These are phyloP conservation scores for Thelaira solivaga DNA, from an alignment of 2,888 invertebrate species.

Conservation along the genomic window DNA sequence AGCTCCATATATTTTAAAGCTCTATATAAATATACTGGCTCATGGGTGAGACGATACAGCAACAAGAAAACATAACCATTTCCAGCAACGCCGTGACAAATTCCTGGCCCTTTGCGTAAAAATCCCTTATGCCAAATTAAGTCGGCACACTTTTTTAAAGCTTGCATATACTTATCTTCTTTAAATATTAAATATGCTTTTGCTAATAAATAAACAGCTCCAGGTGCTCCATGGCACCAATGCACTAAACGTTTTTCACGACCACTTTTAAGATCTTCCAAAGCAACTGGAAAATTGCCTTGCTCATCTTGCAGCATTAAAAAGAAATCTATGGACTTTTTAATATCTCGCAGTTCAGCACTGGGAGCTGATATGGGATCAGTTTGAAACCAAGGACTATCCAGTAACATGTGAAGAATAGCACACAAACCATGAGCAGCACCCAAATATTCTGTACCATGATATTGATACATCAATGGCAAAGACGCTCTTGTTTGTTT, in stretches of 20 bases:
- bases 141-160: slow-evolving; percentile 84
- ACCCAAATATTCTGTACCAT: slow-evolving; percentile 78
- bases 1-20: slow-evolving; percentile 88
- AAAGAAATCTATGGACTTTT: slow-evolving; percentile 82
- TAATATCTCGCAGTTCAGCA: slow-evolving; percentile 79
- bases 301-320: slow-evolving; percentile 80
- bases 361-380: slow-evolving; percentile 69
- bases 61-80: slow-evolving; percentile 89
- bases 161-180: slow-evolving; percentile 84
- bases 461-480: slow-evolving; percentile 86
- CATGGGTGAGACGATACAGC: slow-evolving; percentile 85
- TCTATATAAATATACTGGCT: slow-evolving; percentile 84
- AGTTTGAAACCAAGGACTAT: slow-evolving; percentile 78
- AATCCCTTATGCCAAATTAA: slow-evolving; percentile 90
- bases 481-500: slow-evolving; percentile 79
- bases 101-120: slow-evolving; percentile 90
- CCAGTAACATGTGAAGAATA: slow-evolving; percentile 82
- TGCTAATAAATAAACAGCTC: slow-evolving; percentile 87
- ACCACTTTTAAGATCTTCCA: slow-evolving; percentile 81
- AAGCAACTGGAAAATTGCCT: slow-evolving; percentile 87
- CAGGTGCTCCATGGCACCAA: slow-evolving; percentile 95
- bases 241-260: slow-evolving; percentile 85
- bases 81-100: slow-evolving; percentile 92
- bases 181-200: slow-evolving; percentile 87
- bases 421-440: slow-evolving; percentile 82